Evolutionary conservation across 1,140 invertebrate genomes (phyloP), one percentile per base, ranked within the genome.

Genomic region (Monochamus saltuarius): DNA sequence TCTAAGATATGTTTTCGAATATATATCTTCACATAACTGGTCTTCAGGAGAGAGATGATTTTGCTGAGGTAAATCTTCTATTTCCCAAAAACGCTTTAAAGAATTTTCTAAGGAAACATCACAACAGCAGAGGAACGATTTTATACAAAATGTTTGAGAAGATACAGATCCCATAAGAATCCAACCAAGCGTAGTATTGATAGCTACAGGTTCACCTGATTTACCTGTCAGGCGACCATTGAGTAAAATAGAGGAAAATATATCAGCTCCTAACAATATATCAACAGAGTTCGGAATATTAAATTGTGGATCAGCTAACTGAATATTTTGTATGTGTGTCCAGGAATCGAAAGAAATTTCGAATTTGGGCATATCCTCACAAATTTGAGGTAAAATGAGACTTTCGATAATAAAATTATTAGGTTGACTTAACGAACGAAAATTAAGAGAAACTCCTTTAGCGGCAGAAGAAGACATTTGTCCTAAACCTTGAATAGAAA

Each of bases 261-360:
- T 37, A 56, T 56, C 55, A 10, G 42, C 55, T 47, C 55, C 43
- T n/a, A 56, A 35, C 9, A 56, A 37, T 16, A 56, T 8, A 14
- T 56, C 45, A 14, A 56, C 13, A 10, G 17, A 14, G 7, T 43
- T 35, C 4, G 55, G 29, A 34, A 34, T 45, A 10, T 19, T n/a
- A 43, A 29, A 56, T n/a, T 47, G 13, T 16, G 55, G 55, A 45
- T 56, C 55, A 16, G 55, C 55, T 11, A 47, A 34, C 19, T 34
- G 17, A 17, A 54, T 10, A 45, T 56, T 51, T 35, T 11, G 14
- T 13, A 51, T 11, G 16, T 29, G 22, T 11, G 19, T 16, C 49
- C 49, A 51, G 9, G 11, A 8, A 10, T 35, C 29, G 29, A n/a
- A 8, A 34, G 7, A 7, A 34, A 51, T 51, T 9, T 22, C 9